Evolutionary conservation across 92 coral and sea anemone species (phyloP), one percentile per base, ranked within the genome.

Genomic region (Chrysogorgia sp.): DNA sequence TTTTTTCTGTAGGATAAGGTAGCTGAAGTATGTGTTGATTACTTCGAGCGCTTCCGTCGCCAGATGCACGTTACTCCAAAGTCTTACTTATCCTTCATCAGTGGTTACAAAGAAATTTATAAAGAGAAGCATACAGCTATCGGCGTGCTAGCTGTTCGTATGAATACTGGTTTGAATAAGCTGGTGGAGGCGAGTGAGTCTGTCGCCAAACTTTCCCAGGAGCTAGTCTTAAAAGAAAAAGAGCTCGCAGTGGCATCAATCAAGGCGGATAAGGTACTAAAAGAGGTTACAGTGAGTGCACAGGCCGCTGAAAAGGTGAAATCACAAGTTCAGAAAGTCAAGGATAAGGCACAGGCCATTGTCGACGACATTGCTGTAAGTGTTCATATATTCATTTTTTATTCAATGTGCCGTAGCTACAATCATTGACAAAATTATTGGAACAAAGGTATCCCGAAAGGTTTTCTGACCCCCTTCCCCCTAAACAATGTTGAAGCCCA

Each of bases 11-110:
- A 94, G 97, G 98, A 94, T 80, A 89, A 85, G 26, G 98, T 94
- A 2, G 97, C 98, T 12, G 98, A 94, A 58, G 87, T 86, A 26
- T 94, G 97, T 33, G 89, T 91, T 4, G 94, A 92, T 48, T 94
- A 94, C 79, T 94, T 94, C 40, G 98, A 94, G 58, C 90, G 98
- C 20, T 94, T 89, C 88, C 97, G 98, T 53, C 93, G 98, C 24
- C 98, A 94, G 67, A 94, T 96, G 22, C 98, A 94, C 82, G 98
- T 94, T 86, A 94, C 98, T 1, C 98, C 98, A n/a, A 94, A 94
- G 81, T 91, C 97, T 0, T 94, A 94, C 70, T 86, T 94, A 30
- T 94, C 98, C 0, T 94, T 94, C 84, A 89, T 94, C 32, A 82
- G 89, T 41, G 98, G 98, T 15, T 94, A 94, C 86, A 94, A 94